A percentile compares a stretch with the other conserved stretches of the same genome.
Conservation (phyloP, 2,113 vertebrate genomes). For the Calidris pygmaea region DNA sequence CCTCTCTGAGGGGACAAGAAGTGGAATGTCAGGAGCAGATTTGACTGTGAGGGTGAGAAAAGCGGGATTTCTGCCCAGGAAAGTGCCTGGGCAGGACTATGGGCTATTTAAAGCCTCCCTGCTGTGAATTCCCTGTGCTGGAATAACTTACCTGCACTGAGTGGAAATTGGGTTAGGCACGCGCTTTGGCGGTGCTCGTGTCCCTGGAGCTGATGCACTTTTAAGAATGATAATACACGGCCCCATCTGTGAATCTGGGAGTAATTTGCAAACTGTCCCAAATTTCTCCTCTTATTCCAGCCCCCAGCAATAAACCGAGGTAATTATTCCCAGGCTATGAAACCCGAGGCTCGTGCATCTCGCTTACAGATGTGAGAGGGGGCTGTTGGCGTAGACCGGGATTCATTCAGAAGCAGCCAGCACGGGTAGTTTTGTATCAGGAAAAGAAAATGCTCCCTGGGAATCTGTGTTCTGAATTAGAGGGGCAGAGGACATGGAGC, state of each 20-base stretch:
- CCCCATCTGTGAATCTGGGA: fast-evolving
- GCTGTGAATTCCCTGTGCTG: too few relatives aligned
- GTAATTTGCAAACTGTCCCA: background rate
- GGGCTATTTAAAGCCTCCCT: fast-evolving
- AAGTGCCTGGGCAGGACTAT: background rate
- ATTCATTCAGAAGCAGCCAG: background rate
- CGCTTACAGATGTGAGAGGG: background rate
- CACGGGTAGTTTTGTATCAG: fast-evolving
- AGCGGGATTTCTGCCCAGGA: background rate
- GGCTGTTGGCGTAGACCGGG: fast-evolving
- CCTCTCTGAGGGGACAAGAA: background rate
- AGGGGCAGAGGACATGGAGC: fast-evolving
- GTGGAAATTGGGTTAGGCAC: background rate
- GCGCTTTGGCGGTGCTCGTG: fast-evolving
- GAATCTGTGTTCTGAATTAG: background rate
- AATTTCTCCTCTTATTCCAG: background rate
- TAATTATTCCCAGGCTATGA: fast-evolving
- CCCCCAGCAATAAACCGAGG: background rate
- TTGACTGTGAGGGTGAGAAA: fast-evolving
- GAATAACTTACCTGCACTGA: background rate
- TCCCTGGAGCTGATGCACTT: background rate
- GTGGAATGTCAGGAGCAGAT: background rate
- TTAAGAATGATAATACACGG: fast-evolving
- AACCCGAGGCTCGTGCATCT: fast-evolving
- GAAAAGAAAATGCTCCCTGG: background rate